Evolutionary conservation across 2,797 vertebrate genomes (phyloP), one percentile per base, ranked within the genome.

Genomic region (Erpetoichthys calabaricus): DNA sequence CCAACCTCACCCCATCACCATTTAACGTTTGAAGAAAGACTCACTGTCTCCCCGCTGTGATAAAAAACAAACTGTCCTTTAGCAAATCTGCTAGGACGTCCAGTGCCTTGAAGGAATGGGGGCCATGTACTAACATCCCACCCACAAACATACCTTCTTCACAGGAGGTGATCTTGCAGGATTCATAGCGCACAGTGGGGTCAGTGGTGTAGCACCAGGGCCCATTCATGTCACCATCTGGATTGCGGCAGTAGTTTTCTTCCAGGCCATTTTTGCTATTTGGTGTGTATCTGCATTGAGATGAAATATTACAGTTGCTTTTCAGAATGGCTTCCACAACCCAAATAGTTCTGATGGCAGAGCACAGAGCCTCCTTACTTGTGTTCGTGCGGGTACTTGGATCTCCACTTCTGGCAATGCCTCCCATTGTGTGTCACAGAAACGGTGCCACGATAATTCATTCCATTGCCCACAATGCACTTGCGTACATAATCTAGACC

Each of bases 171-270:
- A 97, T 92, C 60, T 85, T 83, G 0, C 95, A 98, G 72, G 77
- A 85, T 73, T 97, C 91, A 44, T 88, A 91, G 53, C 94, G 86
- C 45, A 83, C 56, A 2, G 80, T 75, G 0, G 84, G 82, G 68
- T 97, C 86, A 0, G 75, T 71, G 0, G 95, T 99, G 71, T 98
- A 98, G 67, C 95, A 98, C 94, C 95, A 99, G 0, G 93, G 95
- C 5, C 95, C 94, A 4, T 79, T 73, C 0, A 72, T 70, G 67
- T 98, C 93, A 3, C 59, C 71, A 5, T 99, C 92, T 0, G 94
- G 95, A 64, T 99, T 99, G 57, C 94, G 85, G 71, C 94, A 98
- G 74, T 86, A 97, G 69, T 95, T 94, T 62, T 91, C 69, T 75
- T 97, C 92, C 72, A 99, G 76, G 45, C 90, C 92, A 0, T 93